These are phyloP conservation scores for Trichomycterus rosablanca DNA, from an alignment of 2,113 vertebrate genomes.

Conservation along the genomic window DNA sequence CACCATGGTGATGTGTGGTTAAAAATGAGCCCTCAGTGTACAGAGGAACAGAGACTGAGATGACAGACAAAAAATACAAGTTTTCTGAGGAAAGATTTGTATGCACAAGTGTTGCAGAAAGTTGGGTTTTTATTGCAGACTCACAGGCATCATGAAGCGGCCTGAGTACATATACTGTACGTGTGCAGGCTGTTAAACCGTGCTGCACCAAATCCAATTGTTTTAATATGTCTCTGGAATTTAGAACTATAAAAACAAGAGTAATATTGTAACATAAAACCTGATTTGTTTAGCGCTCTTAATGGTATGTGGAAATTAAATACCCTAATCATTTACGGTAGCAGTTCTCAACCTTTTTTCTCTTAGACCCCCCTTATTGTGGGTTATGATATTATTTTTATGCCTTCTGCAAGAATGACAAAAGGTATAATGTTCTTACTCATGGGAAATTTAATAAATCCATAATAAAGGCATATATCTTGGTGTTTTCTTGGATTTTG, in stretches of 20 bases:
- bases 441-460: too few species aligned
- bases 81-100: constrained; percentile 12
- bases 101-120: neutral
- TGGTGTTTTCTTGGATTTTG: too few species aligned
- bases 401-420: too few species aligned
- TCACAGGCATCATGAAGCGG: neutral
- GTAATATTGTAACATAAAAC: constrained; percentile 8
- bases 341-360: too few species aligned
- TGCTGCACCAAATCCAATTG: neutral
- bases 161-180: neutral
- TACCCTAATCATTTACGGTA: neutral
- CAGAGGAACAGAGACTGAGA: too few species aligned
- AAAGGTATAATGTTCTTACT: too few species aligned
- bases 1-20: neutral
- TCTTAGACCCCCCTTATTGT: too few species aligned
- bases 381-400: too few species aligned
- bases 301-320: constrained; percentile 20
- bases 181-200: constrained; percentile 11
- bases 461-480: too few species aligned
- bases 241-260: constrained; percentile 9
- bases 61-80: neutral
- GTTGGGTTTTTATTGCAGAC: constrained; percentile 5
- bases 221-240: constrained; percentile 11
- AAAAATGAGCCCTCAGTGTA: neutral
- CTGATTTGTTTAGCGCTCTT: constrained; percentile 5